Evolutionary conservation across 2,797 vertebrate genomes (phyloP).

Genomic region (Notamacropus eugenii): DNA sequence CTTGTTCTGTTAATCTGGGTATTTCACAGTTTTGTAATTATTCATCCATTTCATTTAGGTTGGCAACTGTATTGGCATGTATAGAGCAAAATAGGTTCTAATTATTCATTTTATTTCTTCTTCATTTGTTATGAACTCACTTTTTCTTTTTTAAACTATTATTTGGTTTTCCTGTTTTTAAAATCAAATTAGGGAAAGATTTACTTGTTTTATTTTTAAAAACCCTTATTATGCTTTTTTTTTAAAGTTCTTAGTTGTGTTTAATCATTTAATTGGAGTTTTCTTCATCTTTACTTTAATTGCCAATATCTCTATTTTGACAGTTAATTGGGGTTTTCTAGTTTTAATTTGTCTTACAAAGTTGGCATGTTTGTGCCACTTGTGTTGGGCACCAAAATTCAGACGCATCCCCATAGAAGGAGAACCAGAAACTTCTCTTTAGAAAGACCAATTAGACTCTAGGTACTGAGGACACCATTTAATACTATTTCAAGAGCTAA

Average conservation of each 20-base stretch:
- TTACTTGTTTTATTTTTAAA: background rate
- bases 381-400: background rate
- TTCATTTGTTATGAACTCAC: background rate
- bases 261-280: background rate
- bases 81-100: background rate
- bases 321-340: background rate
- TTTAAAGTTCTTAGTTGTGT: background rate
- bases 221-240: background rate
- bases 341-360: background rate
- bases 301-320: background rate
- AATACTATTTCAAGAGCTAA: constrained; percentile 13
- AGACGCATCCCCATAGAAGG: background rate
- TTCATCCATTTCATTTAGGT: background rate
- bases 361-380: background rate
- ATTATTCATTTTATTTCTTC: background rate
- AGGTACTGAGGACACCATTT: constrained; percentile 35
- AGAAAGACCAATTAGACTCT: background rate
- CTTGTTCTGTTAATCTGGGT: background rate
- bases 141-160: background rate
- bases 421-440: background rate
- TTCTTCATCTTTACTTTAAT: background rate
- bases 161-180: background rate
- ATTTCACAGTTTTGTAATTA: background rate
- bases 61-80: background rate
- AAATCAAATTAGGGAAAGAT: background rate